Conservation (phyloP, 92 coral and sea anemone species). For the Phymanthus crucifer region DNA sequence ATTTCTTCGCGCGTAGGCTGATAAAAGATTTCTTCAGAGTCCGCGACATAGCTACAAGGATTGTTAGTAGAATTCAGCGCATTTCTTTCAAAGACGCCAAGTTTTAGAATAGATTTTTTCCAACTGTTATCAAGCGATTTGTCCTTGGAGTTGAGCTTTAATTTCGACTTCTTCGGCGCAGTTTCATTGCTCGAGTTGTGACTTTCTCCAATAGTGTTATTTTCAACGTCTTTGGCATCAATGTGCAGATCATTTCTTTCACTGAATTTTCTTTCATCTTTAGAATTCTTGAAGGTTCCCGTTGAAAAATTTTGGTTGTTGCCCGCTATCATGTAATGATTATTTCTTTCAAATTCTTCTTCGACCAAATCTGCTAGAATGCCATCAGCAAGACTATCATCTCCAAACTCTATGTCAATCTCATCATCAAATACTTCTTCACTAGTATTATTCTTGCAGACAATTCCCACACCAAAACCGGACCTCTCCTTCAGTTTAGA, state of each 20-base stretch:
- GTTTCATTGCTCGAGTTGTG: not conserved
- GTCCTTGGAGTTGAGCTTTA: not conserved
- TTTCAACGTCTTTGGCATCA: not conserved
- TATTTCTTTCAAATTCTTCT: conserved; percentile 15
- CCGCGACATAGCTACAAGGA: not conserved
- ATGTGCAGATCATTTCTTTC: not conserved
- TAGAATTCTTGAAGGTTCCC: not conserved
- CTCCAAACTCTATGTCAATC: conserved; percentile 33
- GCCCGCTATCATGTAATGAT: not conserved
- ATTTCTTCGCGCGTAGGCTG: not conserved
- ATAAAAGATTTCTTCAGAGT: not conserved
- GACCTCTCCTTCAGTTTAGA: conserved; percentile 3
- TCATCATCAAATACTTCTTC: conserved; percentile 12
- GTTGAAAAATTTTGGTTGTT: not conserved
- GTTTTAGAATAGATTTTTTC: conserved; percentile 34
- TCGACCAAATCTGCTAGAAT: conserved; percentile 44
- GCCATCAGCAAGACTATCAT: conserved; percentile 49
- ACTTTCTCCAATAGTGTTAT: not conserved
- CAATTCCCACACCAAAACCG: conserved; percentile 40
- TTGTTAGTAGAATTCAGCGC: not conserved
- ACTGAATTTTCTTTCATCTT: not conserved
- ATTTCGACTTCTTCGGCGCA: not conserved
- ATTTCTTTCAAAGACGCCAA: conserved; percentile 48
- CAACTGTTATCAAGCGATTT: conserved; percentile 8
- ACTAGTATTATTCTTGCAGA: conserved; percentile 26